phyloP scores from a whole-genome alignment of 2,797 vertebrate species.

The Propithecus deckenii region DNA sequence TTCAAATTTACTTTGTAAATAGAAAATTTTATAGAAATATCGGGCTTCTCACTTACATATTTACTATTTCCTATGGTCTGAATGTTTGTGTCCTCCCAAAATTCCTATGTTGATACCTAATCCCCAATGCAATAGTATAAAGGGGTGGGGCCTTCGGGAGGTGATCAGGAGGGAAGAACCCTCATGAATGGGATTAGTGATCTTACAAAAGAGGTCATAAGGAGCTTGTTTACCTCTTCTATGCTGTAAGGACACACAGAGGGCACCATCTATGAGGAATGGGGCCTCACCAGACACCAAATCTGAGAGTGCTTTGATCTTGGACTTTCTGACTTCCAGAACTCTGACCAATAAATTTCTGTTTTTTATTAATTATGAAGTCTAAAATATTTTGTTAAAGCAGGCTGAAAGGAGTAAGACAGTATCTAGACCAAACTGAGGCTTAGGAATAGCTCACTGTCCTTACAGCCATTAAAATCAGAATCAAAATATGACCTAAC shows the following conservation, averaged over 20 bases:
- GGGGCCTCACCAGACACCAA: neutral
- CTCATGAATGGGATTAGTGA: neutral
- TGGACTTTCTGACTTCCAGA: neutral
- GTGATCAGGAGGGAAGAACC: too few species aligned
- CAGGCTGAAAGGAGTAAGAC: neutral
- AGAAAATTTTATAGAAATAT: conserved; percentile 28
- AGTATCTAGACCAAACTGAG: conserved; percentile 3
- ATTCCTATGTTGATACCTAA: neutral
- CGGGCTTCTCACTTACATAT: neutral
- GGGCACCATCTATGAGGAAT: neutral
- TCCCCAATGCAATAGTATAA: neutral
- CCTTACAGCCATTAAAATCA: neutral
- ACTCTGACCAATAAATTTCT: neutral
- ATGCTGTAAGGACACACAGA: neutral
- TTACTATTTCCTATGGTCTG: neutral
- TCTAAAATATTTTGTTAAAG: neutral
- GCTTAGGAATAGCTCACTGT: neutral
- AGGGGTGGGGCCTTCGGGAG: neutral
- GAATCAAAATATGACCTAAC: neutral
- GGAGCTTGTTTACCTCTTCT: neutral
- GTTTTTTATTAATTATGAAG: neutral
- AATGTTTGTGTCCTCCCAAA: neutral
- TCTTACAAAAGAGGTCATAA: neutral
- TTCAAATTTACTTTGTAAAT: conserved; percentile 31
- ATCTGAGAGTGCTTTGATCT: neutral